Base-by-base conservation (phyloP, 2,888 invertebrate species). In the Caprella mutica region DNA sequence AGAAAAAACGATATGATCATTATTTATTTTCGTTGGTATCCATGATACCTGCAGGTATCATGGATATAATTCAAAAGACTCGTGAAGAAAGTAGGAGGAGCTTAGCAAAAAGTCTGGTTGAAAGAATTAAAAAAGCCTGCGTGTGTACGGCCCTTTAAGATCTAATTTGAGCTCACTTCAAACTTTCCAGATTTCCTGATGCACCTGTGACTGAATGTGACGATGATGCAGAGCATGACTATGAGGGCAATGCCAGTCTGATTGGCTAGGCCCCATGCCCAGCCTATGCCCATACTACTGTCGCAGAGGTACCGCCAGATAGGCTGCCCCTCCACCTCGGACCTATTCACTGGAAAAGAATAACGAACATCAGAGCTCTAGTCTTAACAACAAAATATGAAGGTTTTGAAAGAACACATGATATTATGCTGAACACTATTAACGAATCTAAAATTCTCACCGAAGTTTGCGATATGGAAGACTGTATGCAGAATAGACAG, bases 281-380 rank as follows among this genome's bases (percentile, higher is more conserved):
- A 66, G 23, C 67, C 67, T 14, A 85, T 63, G 29, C 61, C 60
- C 21, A 59, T 53, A 3, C 43, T 42, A 6, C 59, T 58, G 54
- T 66, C 65, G 53, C 59, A 59, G 52, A 66, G 54, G 65, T 65
- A 66, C 14, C 38, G 48, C 44, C 39, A 48, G 21, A 66, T 42
- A 9, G 52, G 52, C 50, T 58, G 57, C 9, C 63, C 66, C 5
- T 57, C 63, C 38, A 23, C 33, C 19, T 60, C 56, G 19, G 61
- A 54, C 33, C 62, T 52, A 12, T 43, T 58, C 57, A 58, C 59
- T 62, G 58, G 21, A n/a, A 26, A 38, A 21, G n/a, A n/a, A n/a
- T n/a, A n/a, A n/a, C n/a, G n/a, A n/a, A n/a, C n/a, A 46, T 46
- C n/a, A 17, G 17, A 42, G 42, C 42, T 42, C 35, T n/a, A 35